A percentile compares a stretch with the other conserved stretches of the same genome.
Conservation (phyloP, 35 echinoderm and acorn worm species). For the Diadema setosum region DNA sequence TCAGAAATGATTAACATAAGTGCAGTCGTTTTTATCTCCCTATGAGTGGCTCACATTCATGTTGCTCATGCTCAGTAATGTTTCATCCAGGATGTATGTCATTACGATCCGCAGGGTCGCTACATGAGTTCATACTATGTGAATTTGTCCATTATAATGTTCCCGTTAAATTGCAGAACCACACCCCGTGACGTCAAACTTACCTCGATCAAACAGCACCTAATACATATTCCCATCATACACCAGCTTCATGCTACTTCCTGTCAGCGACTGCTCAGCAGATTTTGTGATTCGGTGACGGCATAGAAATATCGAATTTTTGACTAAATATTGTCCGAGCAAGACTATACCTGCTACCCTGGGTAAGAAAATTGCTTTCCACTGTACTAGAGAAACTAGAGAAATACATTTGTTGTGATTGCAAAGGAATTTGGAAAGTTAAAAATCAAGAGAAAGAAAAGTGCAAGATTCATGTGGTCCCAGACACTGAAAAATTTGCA, state of each 20-base stretch:
- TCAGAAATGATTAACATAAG: neutral
- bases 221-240: neutral
- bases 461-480: too few relatives aligned
- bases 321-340: too few relatives aligned
- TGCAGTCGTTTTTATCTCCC: neutral
- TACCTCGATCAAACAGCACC: neutral
- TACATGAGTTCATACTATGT: neutral
- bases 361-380: too few relatives aligned
- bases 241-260: neutral
- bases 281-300: too few relatives aligned
- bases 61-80: neutral
- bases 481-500: too few relatives aligned
- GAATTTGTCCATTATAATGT: neutral
- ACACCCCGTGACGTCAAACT: slow-evolving; percentile 10
- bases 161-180: neutral
- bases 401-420: too few relatives aligned
- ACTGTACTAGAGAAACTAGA: too few relatives aligned
- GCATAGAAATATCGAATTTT: too few relatives aligned
- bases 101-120: neutral
- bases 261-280: neutral
- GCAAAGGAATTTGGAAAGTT: too few relatives aligned
- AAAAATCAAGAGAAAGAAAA: too few relatives aligned
- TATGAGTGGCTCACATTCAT: neutral
- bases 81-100: neutral
- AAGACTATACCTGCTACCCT: too few relatives aligned